These are phyloP conservation scores for Rhagonycha fulva DNA, from an alignment of 2,888 invertebrate genomes.

Conservation along the genomic window DNA sequence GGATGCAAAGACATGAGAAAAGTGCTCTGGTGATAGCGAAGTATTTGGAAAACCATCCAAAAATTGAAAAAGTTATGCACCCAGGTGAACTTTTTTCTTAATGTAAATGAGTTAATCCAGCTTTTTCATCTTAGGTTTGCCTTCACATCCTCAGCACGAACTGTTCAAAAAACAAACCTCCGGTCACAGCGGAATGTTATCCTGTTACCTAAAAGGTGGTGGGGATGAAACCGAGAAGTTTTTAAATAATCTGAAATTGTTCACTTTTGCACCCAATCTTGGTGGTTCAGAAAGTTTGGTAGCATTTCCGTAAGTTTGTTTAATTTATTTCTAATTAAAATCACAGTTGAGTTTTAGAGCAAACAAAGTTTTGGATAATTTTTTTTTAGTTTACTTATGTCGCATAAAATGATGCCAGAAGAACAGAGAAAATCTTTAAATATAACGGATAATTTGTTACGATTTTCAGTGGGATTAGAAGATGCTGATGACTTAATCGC, in stretches of 20 bases:
- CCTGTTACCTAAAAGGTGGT: constrained; percentile 80
- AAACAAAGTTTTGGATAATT: too few relatives aligned
- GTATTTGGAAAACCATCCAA: constrained; percentile 79
- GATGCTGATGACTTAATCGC: constrained; percentile 80
- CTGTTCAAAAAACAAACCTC: constrained; percentile 76
- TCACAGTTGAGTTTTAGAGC: too few relatives aligned
- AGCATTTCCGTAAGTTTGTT: constrained; percentile 88
- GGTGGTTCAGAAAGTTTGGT: constrained; percentile 92
- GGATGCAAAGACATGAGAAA: constrained; percentile 88
- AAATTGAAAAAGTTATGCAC: constrained; percentile 79
- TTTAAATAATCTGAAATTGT: constrained; percentile 72
- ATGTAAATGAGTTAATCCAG: not conserved
- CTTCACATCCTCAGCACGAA: constrained; percentile 81
- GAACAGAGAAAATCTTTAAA: constrained; percentile 73
- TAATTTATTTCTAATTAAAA: too few relatives aligned
- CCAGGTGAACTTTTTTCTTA: constrained; percentile 64
- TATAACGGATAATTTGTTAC: constrained; percentile 82
- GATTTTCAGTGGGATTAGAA: constrained; percentile 91
- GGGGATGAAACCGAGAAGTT: constrained; percentile 71
- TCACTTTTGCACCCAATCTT: constrained; percentile 85
- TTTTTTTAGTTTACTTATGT: constrained; percentile 93
- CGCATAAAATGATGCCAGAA: constrained; percentile 88
- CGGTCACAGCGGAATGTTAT: constrained; percentile 88
- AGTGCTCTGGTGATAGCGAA: constrained; percentile 79
- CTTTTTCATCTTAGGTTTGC: constrained; percentile 61